Percentiles rank a stretch among this genome's conserved stretches.
These are phyloP conservation scores for Heterocephalus glaber DNA, from an alignment of 2,113 vertebrate genomes.

Conservation along the genomic window DNA sequence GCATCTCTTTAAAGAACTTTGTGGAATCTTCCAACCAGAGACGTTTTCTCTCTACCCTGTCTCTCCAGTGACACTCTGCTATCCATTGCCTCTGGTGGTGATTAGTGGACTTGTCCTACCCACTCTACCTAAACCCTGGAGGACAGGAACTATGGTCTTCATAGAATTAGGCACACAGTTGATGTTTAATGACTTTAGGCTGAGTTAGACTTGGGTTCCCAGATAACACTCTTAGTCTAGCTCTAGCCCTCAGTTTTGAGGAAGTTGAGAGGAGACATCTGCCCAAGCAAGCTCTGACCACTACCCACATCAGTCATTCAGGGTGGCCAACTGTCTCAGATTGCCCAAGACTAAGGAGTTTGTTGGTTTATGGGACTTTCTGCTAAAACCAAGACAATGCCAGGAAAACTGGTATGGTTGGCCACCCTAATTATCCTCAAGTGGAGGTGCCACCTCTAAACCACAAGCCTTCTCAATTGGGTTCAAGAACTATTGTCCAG, in stretches of 20 bases:
- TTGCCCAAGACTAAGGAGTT: neutral
- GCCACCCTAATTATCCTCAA: neutral
- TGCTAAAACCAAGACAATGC: neutral
- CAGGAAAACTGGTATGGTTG: neutral
- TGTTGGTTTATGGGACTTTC: neutral
- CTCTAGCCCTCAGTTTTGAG: neutral
- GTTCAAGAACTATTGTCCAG: neutral
- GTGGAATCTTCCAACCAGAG: neutral
- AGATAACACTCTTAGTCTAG: neutral
- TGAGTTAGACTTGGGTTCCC: neutral
- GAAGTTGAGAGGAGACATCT: neutral
- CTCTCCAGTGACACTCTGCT: neutral
- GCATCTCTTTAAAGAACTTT: constrained; percentile 21
- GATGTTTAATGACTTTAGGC: neutral
- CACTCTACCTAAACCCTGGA: neutral
- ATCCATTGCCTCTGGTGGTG: neutral
- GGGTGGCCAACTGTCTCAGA: neutral
- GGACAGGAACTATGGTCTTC: neutral
- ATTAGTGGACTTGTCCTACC: neutral
- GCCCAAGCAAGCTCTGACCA: neutral
- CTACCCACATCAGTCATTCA: neutral
- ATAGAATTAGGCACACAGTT: neutral
- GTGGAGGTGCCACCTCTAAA: neutral
- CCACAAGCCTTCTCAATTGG: neutral
- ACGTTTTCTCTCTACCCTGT: neutral